Percentiles rank a stretch among this genome's conserved stretches.
Evolutionary conservation across 2,888 invertebrate genomes (phyloP).

Genomic region (Melipona bicolor): DNA sequence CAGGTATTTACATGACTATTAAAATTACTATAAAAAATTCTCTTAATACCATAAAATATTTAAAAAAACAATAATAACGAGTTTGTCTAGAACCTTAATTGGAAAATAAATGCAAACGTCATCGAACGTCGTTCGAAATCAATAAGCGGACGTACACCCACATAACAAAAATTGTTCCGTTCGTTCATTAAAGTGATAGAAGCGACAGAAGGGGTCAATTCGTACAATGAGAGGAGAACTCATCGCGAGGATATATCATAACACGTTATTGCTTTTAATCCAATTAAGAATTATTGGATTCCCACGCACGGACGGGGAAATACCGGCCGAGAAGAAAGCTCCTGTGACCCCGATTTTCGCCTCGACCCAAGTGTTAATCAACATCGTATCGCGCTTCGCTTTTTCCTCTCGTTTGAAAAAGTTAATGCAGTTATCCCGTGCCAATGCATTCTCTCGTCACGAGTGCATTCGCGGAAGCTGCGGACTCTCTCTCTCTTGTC

Average conservation of each 20-base stretch:
- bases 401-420: conserved; percentile 16
- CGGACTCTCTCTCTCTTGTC: neutral
- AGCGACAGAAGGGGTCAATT: conserved; percentile 9
- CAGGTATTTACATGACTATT: neutral
- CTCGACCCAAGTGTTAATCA: conserved; percentile 24
- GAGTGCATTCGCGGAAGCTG: neutral
- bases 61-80: neutral
- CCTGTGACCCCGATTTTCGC: conserved; percentile 29
- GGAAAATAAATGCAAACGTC: too few species aligned
- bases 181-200: neutral
- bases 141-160: neutral
- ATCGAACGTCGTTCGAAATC: neutral
- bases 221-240: conserved; percentile 19
- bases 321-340: neutral
- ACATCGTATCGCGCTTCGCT: conserved; percentile 15
- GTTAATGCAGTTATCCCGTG: conserved; percentile 27
- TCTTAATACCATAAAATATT: neutral
- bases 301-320: conserved; percentile 11
- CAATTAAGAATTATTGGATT: conserved; percentile 62
- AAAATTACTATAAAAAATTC: neutral
- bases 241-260: conserved; percentile 14
- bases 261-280: conserved; percentile 51
- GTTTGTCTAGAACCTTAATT: neutral
- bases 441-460: conserved; percentile 3
- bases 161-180: too few species aligned